These are phyloP conservation scores for Ophiodon elongatus DNA, from an alignment of 2,113 vertebrate genomes.

Conservation along the genomic window DNA sequence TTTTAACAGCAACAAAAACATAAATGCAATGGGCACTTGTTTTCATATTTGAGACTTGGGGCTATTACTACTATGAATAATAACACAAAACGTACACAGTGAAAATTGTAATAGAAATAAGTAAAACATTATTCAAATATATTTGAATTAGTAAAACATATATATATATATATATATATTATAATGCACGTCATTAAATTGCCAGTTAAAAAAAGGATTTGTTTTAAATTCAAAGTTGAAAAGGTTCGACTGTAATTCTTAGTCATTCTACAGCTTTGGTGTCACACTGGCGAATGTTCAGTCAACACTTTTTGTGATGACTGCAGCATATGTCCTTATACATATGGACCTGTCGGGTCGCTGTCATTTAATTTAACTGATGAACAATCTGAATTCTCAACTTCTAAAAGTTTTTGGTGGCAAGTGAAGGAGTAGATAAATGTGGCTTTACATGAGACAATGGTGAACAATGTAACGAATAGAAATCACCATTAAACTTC, in stretches of 20 bases:
- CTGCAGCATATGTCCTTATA: background rate
- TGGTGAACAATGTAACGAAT: background rate
- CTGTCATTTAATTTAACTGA: background rate
- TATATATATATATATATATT: too few species aligned
- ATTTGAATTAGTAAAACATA: background rate
- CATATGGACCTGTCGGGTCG: background rate
- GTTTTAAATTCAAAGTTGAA: too few species aligned
- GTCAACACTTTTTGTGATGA: background rate
- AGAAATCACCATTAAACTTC: background rate
- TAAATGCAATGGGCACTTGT: background rate
- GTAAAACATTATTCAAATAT: background rate
- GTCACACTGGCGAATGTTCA: background rate
- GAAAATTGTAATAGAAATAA: background rate
- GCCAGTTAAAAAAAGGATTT: background rate
- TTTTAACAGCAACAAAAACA: background rate
- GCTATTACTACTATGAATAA: background rate
- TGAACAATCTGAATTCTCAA: background rate
- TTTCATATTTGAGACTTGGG: background rate
- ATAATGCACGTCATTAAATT: background rate
- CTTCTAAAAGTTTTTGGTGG: too few species aligned
- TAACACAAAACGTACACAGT: background rate
- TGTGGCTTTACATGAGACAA: background rate
- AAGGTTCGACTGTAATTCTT: background rate
- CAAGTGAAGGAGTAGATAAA: too few species aligned
- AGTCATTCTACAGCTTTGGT: background rate